Evolutionary conservation across 2,888 invertebrate genomes (phyloP).

Genomic region (Agrochola circellaris): DNA sequence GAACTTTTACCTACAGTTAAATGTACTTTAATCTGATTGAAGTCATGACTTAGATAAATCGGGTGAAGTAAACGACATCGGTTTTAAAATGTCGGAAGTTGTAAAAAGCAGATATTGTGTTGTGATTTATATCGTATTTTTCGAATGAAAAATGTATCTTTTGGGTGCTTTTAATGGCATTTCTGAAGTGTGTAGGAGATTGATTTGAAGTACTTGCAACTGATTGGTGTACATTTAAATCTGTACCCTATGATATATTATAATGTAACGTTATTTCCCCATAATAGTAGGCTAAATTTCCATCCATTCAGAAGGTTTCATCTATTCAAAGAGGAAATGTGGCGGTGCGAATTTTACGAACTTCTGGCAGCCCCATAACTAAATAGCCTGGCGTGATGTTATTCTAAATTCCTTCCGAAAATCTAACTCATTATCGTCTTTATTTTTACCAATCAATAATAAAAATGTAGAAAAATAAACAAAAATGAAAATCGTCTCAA

Average conservation of each 20-base stretch:
- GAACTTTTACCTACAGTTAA: conserved; percentile 89
- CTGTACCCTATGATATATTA: not conserved
- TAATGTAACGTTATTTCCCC: too few species aligned
- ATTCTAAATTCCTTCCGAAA: not conserved
- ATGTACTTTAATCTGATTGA: conserved; percentile 90
- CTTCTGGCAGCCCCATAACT: not conserved
- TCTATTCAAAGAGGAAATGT: not conserved
- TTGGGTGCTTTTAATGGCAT: conserved; percentile 21
- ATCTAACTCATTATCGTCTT: too few species aligned
- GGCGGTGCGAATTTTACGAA: not conserved
- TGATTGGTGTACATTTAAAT: conserved; percentile 7
- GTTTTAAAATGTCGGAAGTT: conserved; percentile 55
- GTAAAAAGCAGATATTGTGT: conserved; percentile 44
- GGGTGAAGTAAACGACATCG: conserved; percentile 62
- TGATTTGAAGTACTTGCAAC: not conserved
- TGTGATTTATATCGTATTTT: conserved; percentile 33
- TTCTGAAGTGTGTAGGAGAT: conserved; percentile 14
- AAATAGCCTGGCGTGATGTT: not conserved
- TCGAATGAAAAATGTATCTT: conserved; percentile 34
- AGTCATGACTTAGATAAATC: conserved; percentile 87
- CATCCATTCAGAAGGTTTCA: not conserved
- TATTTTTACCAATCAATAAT: too few species aligned
- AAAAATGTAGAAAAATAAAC: conserved; percentile 11
- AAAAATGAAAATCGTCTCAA: not conserved
- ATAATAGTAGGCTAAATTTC: not conserved